These are phyloP conservation scores for Prolemur simus DNA, from an alignment of 2,113 vertebrate genomes.

Conservation along the genomic window DNA sequence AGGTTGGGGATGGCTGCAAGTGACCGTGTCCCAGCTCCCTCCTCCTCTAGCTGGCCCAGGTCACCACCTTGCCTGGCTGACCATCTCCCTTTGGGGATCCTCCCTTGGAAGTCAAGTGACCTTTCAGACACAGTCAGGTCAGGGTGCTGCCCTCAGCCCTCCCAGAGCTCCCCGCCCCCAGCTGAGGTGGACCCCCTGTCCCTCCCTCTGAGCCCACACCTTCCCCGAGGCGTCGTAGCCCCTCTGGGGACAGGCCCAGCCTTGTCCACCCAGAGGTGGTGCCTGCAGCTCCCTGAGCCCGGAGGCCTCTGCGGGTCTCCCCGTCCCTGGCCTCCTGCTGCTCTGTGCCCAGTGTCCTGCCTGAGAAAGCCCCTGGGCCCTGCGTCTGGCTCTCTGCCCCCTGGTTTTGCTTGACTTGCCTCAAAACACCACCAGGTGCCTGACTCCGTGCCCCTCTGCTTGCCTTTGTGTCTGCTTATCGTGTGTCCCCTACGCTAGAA, in stretches of 20 bases:
- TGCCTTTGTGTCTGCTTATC: accelerated
- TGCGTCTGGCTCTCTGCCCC: neutral
- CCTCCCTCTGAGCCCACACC: neutral
- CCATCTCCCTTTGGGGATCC: accelerated
- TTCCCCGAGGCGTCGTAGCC: accelerated
- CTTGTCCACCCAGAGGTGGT: neutral
- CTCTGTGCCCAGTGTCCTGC: neutral
- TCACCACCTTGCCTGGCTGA: accelerated
- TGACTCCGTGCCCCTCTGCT: accelerated
- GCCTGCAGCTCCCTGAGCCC: no score
- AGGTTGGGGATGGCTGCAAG: no score
- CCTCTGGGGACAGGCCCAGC: no score
- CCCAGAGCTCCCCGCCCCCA: accelerated
- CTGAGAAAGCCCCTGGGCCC: neutral
- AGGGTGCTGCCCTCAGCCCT: accelerated
- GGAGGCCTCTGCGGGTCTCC: no score
- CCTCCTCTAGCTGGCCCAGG: accelerated
- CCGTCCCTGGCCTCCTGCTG: accelerated
- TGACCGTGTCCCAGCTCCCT: accelerated
- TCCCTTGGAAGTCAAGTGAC: accelerated
- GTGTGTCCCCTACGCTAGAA: accelerated
- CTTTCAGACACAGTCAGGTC: neutral
- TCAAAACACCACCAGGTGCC: neutral
- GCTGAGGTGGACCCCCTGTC: accelerated
- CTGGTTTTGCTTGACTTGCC: neutral